These are phyloP conservation scores for Tineola bisselliella DNA, from an alignment of 2,888 invertebrate species.

Conservation along the genomic window DNA sequence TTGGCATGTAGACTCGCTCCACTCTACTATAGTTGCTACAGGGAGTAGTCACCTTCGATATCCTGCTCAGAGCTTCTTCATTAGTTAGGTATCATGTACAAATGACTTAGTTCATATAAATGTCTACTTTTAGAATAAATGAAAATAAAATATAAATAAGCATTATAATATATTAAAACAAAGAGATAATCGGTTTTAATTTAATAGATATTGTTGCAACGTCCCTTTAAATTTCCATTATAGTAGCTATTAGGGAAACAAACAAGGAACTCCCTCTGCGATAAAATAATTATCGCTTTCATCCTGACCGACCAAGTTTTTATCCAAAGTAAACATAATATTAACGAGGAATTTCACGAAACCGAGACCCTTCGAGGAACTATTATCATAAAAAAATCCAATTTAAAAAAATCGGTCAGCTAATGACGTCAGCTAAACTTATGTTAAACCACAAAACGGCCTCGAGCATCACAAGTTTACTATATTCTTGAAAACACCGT, in stretches of 20 bases:
- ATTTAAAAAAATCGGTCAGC: slow-evolving; percentile 43
- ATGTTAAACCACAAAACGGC: slow-evolving; percentile 27
- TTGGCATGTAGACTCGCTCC: too few species aligned
- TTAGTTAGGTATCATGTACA: too few species aligned
- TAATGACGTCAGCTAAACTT: slow-evolving; percentile 59
- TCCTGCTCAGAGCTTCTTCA: too few species aligned
- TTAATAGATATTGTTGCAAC: slow-evolving; percentile 27
- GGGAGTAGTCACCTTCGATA: too few species aligned
- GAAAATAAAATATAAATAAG: too few species aligned
- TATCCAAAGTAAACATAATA: slow-evolving; percentile 38
- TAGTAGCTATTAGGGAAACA: slow-evolving; percentile 65
- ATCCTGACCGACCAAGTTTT: slow-evolving; percentile 38
- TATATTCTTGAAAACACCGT: slow-evolving; percentile 37
- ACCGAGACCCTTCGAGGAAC: slow-evolving; percentile 22
- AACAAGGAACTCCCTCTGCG: slow-evolving; percentile 56
- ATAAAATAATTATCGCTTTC: slow-evolving; percentile 66
- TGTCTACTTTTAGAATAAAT: too few species aligned
- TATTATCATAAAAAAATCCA: slow-evolving; percentile 35
- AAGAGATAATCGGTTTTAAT: neutral
- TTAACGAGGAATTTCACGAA: slow-evolving; percentile 42
- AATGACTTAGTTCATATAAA: too few species aligned
- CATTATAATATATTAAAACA: neutral
- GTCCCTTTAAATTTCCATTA: slow-evolving; percentile 49
- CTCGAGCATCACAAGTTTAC: slow-evolving; percentile 30
- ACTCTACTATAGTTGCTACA: too few species aligned